Evolutionary conservation across 2,888 invertebrate species (phyloP), one percentile per base, ranked within the genome.

Genomic region (Halictus quadricinctus): DNA sequence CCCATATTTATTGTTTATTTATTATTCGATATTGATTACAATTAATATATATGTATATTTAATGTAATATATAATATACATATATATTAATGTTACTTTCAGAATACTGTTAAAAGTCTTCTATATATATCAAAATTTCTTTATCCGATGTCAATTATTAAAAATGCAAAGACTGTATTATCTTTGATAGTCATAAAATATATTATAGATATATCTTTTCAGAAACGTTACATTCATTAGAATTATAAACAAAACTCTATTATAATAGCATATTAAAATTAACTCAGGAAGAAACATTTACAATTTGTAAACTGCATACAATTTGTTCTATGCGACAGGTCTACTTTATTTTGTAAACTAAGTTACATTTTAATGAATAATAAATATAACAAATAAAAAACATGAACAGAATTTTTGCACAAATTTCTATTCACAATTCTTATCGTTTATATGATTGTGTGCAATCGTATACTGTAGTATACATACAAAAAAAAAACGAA

Each of bases 341-440:
- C 58, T 80, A 82, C 43, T 85, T 85, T 72, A 77, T 66, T 80
- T 82, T 77, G 64, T 86, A 85, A 81, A 48, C 15, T 82, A 80
- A 18, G n/a, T 72, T 79, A 64, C 50, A 73, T 69, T 75, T 74
- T 41, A 73, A 79, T n/a, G 41, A 70, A 74, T 70, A 77, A 79
- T 81, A 79, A 69, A 78, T 81, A 73, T 72, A 74, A 74, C 25
- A 78, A 69, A 36, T 36, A 36, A 25, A 50, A 72, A 73, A 82
- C 3, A 58, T 25, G 41, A 46, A 41, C 15, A 60, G 46, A 25
- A 80, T 83, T 60, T 58, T n/a, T 64, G 13, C 6, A 6, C 18
- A 36, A 29, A 78, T 60, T 70, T 70, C n/a, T 73, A 25, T 18
- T 78, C 25, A 58, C 25, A 41, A 69, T 54, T n/a, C 29, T 43